Conservation (phyloP, 2,113 vertebrate genomes). For the Scalopus aquaticus region DNA sequence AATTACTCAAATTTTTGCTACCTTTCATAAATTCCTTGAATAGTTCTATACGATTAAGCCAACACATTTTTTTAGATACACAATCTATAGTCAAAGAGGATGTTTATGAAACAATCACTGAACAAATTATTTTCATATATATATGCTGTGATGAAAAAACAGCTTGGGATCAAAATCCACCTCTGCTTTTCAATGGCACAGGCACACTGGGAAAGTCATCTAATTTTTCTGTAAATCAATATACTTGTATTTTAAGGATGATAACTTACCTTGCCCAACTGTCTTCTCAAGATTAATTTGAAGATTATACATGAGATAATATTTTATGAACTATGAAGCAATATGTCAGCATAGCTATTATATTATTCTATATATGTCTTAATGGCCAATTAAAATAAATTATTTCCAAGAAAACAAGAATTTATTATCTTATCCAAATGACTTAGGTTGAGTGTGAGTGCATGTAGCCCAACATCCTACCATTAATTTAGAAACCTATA, state of each 20-base stretch:
- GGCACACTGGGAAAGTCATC: not conserved
- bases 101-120: slow-evolving; percentile 30
- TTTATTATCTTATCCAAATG: slow-evolving; percentile 30
- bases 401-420: slow-evolving; percentile 15
- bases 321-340: slow-evolving; percentile 46
- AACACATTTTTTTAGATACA: not conserved
- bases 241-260: slow-evolving; percentile 20
- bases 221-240: slow-evolving; percentile 1
- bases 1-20: not conserved
- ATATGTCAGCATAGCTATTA: slow-evolving; percentile 10
- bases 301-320: slow-evolving; percentile 56
- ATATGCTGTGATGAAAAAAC: not conserved
- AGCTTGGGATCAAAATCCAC: not conserved
- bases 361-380: not conserved
- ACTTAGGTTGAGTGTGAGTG: slow-evolving; percentile 5
- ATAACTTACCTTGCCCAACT: not conserved
- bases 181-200: not conserved
- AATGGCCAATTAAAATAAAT: slow-evolving; percentile 50
- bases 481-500: slow-evolving; percentile 50
- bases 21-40: slow-evolving; percentile 8
- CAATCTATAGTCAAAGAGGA: not conserved
- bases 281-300: slow-evolving; percentile 29
- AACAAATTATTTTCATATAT: slow-evolving; percentile 26
- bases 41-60: not conserved
- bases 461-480: not conserved